These are phyloP conservation scores for Drosophila novamexicana DNA, from an alignment of 1,140 invertebrate genomes.

Conservation along the genomic window DNA sequence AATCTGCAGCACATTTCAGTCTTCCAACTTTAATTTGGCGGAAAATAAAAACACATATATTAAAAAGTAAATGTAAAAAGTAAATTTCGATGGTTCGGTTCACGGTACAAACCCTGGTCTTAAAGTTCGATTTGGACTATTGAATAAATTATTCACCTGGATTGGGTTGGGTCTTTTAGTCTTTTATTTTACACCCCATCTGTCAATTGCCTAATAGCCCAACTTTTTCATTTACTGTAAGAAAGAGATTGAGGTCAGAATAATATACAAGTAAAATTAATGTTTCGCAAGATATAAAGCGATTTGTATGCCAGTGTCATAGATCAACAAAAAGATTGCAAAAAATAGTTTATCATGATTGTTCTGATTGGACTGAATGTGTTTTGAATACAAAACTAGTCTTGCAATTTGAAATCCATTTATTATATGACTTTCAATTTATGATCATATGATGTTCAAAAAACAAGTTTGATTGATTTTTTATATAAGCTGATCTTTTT, in stretches of 20 bases:
- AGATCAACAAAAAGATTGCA: slow-evolving; percentile 9
- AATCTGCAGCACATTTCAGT: neutral
- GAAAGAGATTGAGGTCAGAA: slow-evolving; percentile 6
- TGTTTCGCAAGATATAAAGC: neutral
- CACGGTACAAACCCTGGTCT: too few species aligned
- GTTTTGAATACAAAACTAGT: slow-evolving; percentile 26
- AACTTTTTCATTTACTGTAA: slow-evolving; percentile 32
- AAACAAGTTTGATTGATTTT: slow-evolving; percentile 3
- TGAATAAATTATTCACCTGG: too few species aligned
- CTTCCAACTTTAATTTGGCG: neutral
- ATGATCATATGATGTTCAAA: slow-evolving; percentile 20
- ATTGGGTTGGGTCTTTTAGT: too few species aligned
- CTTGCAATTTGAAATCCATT: slow-evolving; percentile 18
- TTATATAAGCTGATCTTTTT: neutral
- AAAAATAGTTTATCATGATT: slow-evolving; percentile 28
- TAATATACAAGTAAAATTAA: slow-evolving; percentile 19
- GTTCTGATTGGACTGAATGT: slow-evolving; percentile 9
- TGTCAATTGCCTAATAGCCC: slow-evolving; percentile 24
- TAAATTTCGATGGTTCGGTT: too few species aligned
- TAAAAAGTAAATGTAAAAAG: too few species aligned
- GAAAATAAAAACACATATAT: neutral
- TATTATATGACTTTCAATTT: slow-evolving; percentile 10
- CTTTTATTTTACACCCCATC: neutral
- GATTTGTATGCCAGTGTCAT: slow-evolving; percentile 34
- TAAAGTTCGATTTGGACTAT: too few species aligned